phyloP scores from a whole-genome alignment of 2,113 vertebrate genomes.

The Salvelinus namaycush region DNA sequence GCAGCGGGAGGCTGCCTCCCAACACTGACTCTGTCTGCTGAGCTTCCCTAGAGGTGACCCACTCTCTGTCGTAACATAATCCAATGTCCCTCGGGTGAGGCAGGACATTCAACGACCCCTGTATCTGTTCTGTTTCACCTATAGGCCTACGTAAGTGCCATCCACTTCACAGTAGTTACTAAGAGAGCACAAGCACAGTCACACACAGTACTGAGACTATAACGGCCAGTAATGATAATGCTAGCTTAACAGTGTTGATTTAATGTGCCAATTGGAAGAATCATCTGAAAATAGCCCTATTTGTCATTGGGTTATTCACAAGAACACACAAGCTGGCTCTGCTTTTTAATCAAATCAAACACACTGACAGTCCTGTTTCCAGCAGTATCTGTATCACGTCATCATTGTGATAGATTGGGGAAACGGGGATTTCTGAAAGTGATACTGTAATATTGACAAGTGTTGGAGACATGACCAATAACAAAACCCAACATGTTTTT shows the following conservation, averaged over 20 bases:
- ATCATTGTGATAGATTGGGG: constrained; percentile 5
- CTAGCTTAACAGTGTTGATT: constrained; percentile 12
- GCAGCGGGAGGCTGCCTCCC: constrained; percentile 74
- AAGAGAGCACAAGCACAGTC: neutral
- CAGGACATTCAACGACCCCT: neutral
- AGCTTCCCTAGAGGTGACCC: constrained; percentile 34
- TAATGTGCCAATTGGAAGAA: constrained; percentile 17
- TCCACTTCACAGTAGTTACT: constrained; percentile 1
- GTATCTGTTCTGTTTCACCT: neutral
- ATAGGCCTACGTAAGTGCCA: constrained; percentile 10
- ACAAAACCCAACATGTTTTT: constrained; percentile 30
- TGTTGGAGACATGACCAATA: constrained; percentile 36
- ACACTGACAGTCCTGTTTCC: neutral
- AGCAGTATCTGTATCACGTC: neutral
- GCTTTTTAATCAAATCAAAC: constrained; percentile 15
- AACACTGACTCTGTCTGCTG: constrained; percentile 83
- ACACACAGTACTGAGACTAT: constrained; percentile 4
- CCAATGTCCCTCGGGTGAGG: neutral
- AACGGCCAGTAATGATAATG: constrained; percentile 9
- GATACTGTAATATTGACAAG: neutral
- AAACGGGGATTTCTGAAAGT: constrained; percentile 5
- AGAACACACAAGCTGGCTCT: neutral
- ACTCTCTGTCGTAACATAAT: neutral
- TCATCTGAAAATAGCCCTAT: neutral
- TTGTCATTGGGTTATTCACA: neutral